Percentiles rank a stretch among this genome's conserved stretches.
phyloP scores from a whole-genome alignment of 2,113 vertebrate genomes.

The Tiliqua scincoides region DNA sequence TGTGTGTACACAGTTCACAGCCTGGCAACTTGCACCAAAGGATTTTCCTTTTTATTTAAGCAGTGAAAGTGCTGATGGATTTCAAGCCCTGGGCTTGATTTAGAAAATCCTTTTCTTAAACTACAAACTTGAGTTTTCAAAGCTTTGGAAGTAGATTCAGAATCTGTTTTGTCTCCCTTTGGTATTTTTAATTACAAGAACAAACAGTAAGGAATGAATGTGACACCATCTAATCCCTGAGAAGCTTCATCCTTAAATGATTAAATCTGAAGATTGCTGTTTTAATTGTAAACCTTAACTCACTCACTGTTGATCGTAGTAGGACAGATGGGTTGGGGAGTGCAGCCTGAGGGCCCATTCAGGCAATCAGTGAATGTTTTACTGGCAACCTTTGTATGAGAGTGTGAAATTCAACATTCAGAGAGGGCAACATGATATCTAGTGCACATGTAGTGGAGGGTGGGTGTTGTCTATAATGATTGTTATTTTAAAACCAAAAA shows the following conservation, averaged over 20 bases:
- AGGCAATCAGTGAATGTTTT: neutral
- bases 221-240: conserved; percentile 45
- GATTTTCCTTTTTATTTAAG: neutral
- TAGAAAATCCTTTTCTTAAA: conserved; percentile 1
- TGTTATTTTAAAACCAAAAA: neutral
- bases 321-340: neutral
- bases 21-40: neutral
- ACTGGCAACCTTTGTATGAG: neutral
- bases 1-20: neutral
- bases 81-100: conserved; percentile 5
- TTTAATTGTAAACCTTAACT: neutral
- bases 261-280: neutral
- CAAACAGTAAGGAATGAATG: conserved; percentile 27
- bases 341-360: neutral
- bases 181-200: conserved; percentile 6
- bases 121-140: conserved; percentile 20
- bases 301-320: neutral
- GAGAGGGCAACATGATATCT: neutral
- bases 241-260: neutral
- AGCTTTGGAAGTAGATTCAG: neutral
- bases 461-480: too few species aligned
- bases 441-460: too few species aligned
- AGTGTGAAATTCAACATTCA: conserved; percentile 25
- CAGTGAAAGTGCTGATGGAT: conserved; percentile 20
- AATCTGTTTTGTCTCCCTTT: neutral